A percentile compares a stretch with the other conserved stretches of the same genome.
These are phyloP conservation scores for Drosophila fungiperda DNA, from an alignment of 2,888 invertebrate genomes.

Conservation along the genomic window DNA sequence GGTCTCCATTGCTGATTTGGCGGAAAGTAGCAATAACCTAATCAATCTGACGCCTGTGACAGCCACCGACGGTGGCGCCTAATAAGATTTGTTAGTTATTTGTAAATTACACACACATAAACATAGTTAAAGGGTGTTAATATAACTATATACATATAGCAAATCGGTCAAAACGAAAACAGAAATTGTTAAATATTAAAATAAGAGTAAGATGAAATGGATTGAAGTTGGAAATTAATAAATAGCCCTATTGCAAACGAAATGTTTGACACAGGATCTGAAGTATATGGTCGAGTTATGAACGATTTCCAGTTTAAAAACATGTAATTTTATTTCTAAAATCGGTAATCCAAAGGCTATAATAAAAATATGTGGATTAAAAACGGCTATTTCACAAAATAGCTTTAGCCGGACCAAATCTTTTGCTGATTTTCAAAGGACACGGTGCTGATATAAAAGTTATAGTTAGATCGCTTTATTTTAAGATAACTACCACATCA, in stretches of 20 bases:
- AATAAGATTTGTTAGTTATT: constrained; percentile 51
- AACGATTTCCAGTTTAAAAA: not conserved
- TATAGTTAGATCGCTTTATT: constrained; percentile 22
- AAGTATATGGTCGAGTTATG: not conserved
- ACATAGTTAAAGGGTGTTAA: constrained; percentile 54
- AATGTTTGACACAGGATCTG: not conserved
- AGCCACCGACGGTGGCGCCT: constrained; percentile 42
- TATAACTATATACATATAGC: constrained; percentile 36
- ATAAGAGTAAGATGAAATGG: not conserved
- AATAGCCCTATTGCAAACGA: not conserved
- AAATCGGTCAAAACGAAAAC: constrained; percentile 11
- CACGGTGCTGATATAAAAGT: not conserved
- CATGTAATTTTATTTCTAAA: not conserved
- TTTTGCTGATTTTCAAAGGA: too few relatives aligned
- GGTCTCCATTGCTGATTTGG: constrained; percentile 96
- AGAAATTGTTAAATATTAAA: not conserved
- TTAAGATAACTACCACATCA: constrained; percentile 9
- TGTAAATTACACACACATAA: constrained; percentile 42
- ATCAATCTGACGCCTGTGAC: constrained; percentile 91
- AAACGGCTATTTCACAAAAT: not conserved
- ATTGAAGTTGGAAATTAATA: not conserved
- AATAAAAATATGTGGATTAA: not conserved
- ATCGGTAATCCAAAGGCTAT: not conserved
- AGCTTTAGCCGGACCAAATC: not conserved
- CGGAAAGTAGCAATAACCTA: constrained; percentile 96